Base-by-base conservation (phyloP, 2,113 vertebrate genomes). In the Caloenas nicobarica region DNA sequence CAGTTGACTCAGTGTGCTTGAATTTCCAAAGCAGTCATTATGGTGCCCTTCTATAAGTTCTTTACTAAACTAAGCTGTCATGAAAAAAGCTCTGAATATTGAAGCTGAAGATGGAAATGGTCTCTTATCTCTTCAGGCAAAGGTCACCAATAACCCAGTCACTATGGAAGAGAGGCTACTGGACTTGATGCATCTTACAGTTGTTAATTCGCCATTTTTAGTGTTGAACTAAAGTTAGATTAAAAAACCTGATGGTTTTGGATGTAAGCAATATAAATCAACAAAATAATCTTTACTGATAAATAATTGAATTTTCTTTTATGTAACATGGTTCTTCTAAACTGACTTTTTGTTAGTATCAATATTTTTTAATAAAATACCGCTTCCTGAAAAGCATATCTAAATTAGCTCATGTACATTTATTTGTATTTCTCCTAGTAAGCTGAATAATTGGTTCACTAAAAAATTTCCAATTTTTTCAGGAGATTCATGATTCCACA, bases 381-480 rank as follows among this genome's bases (percentile, higher is more conserved):
- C 31, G 11, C 9, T 77, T 86, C 62, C 50, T 81, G 71, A 46
- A 58, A 58, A 79, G 4, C 36, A 68, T 60, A 62, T 25, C 26
- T 74, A 54, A 54, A 82, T 62, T 23, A 68, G 34, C 8, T 89
- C 10, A 10, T 0, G 0, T 93, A 33, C 4, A 6, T 56, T 89
- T 87, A 16, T 73, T 92, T 66, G 61, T 51, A 46, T 91, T 71
- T 78, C 29, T 90, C n/a, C 29, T 40, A 58, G 3, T 31, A 92
- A 76, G 5, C 11, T 46, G 14, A 91, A 46, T 77, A 71, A 29
- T 38, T 64, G 16, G 22, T 76, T 57, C 88, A 53, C 60, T 91
- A 25, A 89, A 94, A 83, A n/a, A 44, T 12, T 93, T 88, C 15
- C 4, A 2, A 13, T 92, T 93, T 96, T 95, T 91, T 66, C 68